A percentile compares a stretch with the other conserved stretches of the same genome.
These are phyloP conservation scores for roundworm (Caenorhabditis elegans) DNA, from an alignment of 1,140 invertebrate species.

Conservation along the genomic window DNA sequence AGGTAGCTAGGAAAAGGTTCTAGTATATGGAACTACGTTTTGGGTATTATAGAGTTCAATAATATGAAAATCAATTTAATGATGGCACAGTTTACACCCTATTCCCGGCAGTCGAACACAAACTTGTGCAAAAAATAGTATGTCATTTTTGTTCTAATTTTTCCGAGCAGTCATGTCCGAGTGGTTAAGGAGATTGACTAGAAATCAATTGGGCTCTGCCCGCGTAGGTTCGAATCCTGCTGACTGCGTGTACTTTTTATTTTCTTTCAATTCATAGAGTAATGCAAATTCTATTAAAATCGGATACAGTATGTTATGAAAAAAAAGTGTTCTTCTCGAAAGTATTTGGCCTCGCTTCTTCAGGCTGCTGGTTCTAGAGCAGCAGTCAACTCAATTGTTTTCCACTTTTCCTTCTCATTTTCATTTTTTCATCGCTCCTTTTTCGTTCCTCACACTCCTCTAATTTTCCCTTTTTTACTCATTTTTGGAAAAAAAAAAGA, in stretches of 20 bases:
- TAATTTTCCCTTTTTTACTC: not conserved
- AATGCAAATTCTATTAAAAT: not conserved
- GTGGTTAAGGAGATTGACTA: slow-evolving; percentile 51
- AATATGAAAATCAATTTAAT: too few relatives aligned
- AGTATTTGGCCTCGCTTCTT: too few relatives aligned
- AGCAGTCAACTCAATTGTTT: slow-evolving; percentile 7
- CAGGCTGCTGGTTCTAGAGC: not conserved
- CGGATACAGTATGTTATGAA: not conserved
- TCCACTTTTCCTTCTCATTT: slow-evolving; percentile 16
- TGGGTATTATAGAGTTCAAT: too few relatives aligned
- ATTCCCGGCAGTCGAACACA: too few relatives aligned
- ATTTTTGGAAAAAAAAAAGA: not conserved
- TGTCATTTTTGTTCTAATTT: too few relatives aligned
- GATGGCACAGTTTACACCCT: too few relatives aligned
- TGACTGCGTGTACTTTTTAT: slow-evolving; percentile 22
- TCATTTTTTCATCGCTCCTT: not conserved
- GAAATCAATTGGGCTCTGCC: slow-evolving; percentile 54
- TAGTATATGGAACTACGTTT: too few relatives aligned
- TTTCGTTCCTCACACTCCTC: not conserved
- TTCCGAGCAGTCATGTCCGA: slow-evolving; percentile 43
- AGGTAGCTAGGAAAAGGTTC: too few relatives aligned
- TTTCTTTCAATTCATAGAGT: not conserved
- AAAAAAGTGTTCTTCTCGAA: not conserved
- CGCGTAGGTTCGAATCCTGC: slow-evolving; percentile 53
- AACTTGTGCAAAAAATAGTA: too few relatives aligned